phyloP scores from a whole-genome alignment of 2,888 invertebrate genomes.

The Lampropteryx suffumata region DNA sequence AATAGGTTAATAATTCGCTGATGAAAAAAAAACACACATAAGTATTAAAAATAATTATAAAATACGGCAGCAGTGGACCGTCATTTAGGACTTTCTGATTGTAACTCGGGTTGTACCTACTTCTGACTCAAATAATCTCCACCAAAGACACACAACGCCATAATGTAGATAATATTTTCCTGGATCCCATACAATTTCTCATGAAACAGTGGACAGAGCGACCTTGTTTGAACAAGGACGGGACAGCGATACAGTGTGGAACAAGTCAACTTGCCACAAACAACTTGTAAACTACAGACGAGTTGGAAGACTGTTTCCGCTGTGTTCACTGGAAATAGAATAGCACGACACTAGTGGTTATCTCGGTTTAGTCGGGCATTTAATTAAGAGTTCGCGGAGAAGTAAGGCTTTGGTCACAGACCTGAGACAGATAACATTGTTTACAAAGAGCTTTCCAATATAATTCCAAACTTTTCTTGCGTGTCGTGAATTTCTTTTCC shows the following conservation, averaged over 20 bases:
- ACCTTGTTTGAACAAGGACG: conserved; percentile 11
- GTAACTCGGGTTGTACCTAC: too few relatives aligned
- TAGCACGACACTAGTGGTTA: conserved; percentile 47
- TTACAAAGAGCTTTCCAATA: neutral
- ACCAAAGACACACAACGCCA: too few relatives aligned
- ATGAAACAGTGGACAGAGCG: neutral
- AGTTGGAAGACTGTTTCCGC: conserved; percentile 39
- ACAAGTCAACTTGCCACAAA: conserved; percentile 38
- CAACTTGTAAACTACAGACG: conserved; percentile 54
- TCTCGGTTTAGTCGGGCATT: conserved; percentile 48
- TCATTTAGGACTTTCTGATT: too few relatives aligned
- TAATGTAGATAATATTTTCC: neutral
- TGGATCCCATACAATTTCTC: neutral
- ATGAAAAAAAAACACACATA: too few relatives aligned
- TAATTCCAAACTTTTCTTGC: too few relatives aligned
- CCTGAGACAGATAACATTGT: neutral
- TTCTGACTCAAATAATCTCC: too few relatives aligned
- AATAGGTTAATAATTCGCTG: too few relatives aligned
- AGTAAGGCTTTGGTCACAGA: conserved; percentile 19
- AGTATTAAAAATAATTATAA: too few relatives aligned
- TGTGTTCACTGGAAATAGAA: conserved; percentile 48
- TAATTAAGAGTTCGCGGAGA: conserved; percentile 49
- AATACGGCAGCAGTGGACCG: too few relatives aligned
- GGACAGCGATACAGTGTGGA: conserved; percentile 25
- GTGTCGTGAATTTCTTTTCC: too few relatives aligned